Evolutionary conservation across 2,888 invertebrate genomes (phyloP), one percentile per base, ranked within the genome.

Genomic region (Charanyca ferruginea): DNA sequence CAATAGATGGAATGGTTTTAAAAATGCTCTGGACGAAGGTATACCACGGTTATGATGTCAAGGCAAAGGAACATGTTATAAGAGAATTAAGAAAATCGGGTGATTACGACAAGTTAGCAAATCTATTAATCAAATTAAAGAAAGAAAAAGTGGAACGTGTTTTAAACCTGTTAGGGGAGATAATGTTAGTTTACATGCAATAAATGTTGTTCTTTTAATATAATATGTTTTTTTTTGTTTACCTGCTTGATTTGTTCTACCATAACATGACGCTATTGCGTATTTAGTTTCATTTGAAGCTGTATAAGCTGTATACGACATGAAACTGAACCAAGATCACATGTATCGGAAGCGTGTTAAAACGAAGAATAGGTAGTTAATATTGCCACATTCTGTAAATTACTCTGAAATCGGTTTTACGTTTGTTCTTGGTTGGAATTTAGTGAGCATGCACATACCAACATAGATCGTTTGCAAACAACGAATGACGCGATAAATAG

Each of bases 1-100:
- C 90, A 2, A 64, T 94, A 20, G 94, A 94, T 9, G 91, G 91
- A 9, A 91, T 94, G 93, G 72, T 94, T 22, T 77, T 94, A 18
- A 94, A 91, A 83, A 88, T 85, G 60, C 85, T 94, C 0, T 94
- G 94, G 94, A 90, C 92, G 0, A 93, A 92, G 83, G 93, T 93
- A 0, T 94, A 89, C 66, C 79, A 80, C 5, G 83, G 85, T n/a
- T 88, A 84, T 22, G 91, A 93, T 9, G 83, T 84, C 0, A 86
- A 89, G 77, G 62, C 79, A 0, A 94, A 93, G 69, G 92, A 93
- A 79, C 48, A 82, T 16, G 90, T 93, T 0, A 94, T 94, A 11
- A 91, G 87, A 75, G 79, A 80, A 20, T 66, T 94, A 22, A 89
- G 88, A 59, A 83, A 84, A 42, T 80, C 82, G 2, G 89, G 87